These are phyloP conservation scores for Ctena decussata DNA, from an alignment of 2,888 invertebrate species.

Conservation along the genomic window DNA sequence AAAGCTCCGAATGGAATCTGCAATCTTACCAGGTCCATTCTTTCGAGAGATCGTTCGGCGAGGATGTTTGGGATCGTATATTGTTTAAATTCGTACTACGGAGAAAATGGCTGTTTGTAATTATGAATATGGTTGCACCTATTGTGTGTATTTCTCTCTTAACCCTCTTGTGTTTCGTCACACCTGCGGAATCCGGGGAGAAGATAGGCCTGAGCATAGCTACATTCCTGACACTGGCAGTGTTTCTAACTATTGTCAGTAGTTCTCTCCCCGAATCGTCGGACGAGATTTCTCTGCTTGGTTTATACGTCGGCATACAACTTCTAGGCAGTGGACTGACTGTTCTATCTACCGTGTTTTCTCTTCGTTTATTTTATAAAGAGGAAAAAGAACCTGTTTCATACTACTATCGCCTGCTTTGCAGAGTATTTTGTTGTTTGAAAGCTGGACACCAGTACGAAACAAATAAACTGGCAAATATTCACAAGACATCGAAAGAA, in stretches of 20 bases:
- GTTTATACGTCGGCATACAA: conserved; percentile 64
- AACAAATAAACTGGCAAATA: too few species aligned
- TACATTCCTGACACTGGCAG: conserved; percentile 67
- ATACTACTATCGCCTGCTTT: background rate
- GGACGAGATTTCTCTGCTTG: conserved; percentile 65
- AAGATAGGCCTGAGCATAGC: conserved; percentile 56
- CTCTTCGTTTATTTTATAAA: conserved; percentile 57
- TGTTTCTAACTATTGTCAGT: conserved; percentile 65
- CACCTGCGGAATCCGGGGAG: conserved; percentile 52
- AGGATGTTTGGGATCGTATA: conserved; percentile 30
- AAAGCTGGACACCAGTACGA: too few species aligned
- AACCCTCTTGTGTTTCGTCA: conserved; percentile 44
- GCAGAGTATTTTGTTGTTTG: conserved; percentile 33
- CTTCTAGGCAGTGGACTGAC: conserved; percentile 64
- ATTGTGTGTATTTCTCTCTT: conserved; percentile 47
- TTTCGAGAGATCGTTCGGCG: conserved; percentile 6
- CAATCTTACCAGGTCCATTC: too few species aligned
- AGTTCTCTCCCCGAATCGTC: conserved; percentile 67
- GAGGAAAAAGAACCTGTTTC: conserved; percentile 43
- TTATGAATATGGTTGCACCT: conserved; percentile 46
- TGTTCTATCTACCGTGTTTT: conserved; percentile 60
- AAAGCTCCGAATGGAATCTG: conserved; percentile 47
- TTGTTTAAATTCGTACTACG: conserved; percentile 8
- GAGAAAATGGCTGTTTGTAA: conserved; percentile 45
- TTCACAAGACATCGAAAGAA: too few species aligned